phyloP scores from a whole-genome alignment of 2,888 invertebrate species.

The Drosophila formosana region DNA sequence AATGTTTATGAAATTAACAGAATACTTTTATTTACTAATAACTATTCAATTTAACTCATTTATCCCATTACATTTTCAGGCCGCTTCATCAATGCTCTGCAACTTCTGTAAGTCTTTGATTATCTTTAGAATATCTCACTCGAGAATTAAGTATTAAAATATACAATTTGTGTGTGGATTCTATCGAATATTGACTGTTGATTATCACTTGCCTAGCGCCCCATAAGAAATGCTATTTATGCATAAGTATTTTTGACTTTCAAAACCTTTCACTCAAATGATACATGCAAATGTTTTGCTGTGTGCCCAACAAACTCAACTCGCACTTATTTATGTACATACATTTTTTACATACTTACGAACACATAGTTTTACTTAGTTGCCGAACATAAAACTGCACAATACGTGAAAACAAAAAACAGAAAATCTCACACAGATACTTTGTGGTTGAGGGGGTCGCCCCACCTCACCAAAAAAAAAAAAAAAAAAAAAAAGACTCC shows the following conservation, averaged over 20 bases:
- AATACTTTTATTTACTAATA: not conserved
- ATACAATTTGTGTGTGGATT: not conserved
- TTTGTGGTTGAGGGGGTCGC: constrained; percentile 15
- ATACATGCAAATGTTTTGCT: not conserved
- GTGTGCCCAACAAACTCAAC: constrained; percentile 3
- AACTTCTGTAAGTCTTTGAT: not conserved
- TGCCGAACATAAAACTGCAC: constrained; percentile 52
- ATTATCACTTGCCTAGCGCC: not conserved
- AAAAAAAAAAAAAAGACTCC: constrained; percentile 15
- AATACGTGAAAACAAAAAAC: constrained; percentile 30
- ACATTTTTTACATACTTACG: constrained; percentile 3
- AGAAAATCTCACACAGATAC: constrained; percentile 31
- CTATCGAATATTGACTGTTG: constrained; percentile 7
- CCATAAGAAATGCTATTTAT: not conserved
- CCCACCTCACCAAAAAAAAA: not conserved
- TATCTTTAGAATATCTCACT: not conserved
- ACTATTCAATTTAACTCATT: not conserved
- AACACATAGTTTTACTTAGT: constrained; percentile 34
- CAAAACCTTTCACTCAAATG: constrained; percentile 11
- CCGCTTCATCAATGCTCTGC: not conserved
- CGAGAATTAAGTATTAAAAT: not conserved
- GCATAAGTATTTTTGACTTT: constrained; percentile 7
- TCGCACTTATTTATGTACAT: constrained; percentile 9
- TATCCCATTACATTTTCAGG: not conserved
- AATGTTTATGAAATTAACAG: too few relatives aligned